Evolutionary conservation across 2,888 invertebrate genomes (phyloP).

Genomic region (Pogonocherus hispidulus): DNA sequence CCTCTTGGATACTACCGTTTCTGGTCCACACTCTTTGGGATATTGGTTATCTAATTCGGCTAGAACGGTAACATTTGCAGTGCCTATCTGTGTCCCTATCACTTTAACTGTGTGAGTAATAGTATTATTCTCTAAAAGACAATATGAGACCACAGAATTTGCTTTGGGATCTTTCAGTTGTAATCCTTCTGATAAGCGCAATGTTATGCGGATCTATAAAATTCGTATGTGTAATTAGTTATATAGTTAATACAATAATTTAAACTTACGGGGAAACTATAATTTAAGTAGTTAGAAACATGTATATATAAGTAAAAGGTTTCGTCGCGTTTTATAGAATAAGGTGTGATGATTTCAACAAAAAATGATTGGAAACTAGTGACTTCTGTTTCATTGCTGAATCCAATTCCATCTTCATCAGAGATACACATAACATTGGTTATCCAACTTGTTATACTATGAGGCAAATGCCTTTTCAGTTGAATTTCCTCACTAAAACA

Average conservation of each 20-base stretch:
- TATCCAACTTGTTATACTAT: slow-evolving; percentile 76
- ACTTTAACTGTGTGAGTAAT: slow-evolving; percentile 61
- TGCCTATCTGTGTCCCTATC: slow-evolving; percentile 58
- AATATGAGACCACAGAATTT: slow-evolving; percentile 56
- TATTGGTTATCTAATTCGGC: slow-evolving; percentile 69
- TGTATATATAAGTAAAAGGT: slow-evolving; percentile 76
- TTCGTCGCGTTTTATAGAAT: slow-evolving; percentile 78
- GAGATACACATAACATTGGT: slow-evolving; percentile 73
- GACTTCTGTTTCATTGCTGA: slow-evolving; percentile 59
- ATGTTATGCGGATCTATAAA: slow-evolving; percentile 52
- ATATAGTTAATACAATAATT: too few relatives aligned
- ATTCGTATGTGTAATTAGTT: too few relatives aligned
- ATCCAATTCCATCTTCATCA: slow-evolving; percentile 63
- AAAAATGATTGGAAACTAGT: slow-evolving; percentile 82
- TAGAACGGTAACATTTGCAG: slow-evolving; percentile 70
- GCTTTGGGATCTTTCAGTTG: slow-evolving; percentile 53
- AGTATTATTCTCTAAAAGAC: slow-evolving; percentile 61
- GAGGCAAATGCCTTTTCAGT: slow-evolving; percentile 68
- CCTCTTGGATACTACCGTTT: slow-evolving; percentile 68
- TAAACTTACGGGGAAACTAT: slow-evolving; percentile 77
- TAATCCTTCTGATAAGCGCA: slow-evolving; percentile 58
- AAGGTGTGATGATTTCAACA: slow-evolving; percentile 78
- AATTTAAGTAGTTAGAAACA: slow-evolving; percentile 80
- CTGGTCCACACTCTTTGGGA: slow-evolving; percentile 70
- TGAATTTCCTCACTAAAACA: slow-evolving; percentile 45